Evolutionary conservation across 2,113 vertebrate species (phyloP).

Genomic region (Phyllopteryx taeniolatus): DNA sequence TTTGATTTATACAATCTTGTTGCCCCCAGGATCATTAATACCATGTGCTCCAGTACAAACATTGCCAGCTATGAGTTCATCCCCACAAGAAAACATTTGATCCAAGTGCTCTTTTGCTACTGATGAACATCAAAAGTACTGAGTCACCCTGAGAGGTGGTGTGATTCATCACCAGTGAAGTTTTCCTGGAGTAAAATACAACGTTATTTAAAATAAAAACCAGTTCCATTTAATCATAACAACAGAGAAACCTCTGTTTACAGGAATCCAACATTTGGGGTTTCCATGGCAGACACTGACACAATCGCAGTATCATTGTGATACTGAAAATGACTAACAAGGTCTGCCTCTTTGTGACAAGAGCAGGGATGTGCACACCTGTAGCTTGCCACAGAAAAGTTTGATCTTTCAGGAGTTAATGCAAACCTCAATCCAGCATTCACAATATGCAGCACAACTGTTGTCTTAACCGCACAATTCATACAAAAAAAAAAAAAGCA

Average conservation of each 20-base stretch:
- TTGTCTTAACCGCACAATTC: background rate
- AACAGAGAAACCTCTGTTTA: slow-evolving; percentile 64
- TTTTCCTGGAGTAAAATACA: slow-evolving; percentile 2
- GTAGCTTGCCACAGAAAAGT: background rate
- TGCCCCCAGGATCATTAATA: too few species aligned
- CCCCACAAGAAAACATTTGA: slow-evolving; percentile 43
- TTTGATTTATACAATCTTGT: too few species aligned
- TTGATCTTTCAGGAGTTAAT: background rate
- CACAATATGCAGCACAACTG: background rate
- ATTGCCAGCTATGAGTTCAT: too few species aligned
- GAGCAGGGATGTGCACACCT: slow-evolving; percentile 18
- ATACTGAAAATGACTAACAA: slow-evolving; percentile 61
- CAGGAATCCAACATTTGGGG: slow-evolving; percentile 59
- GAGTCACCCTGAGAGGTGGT: slow-evolving; percentile 46
- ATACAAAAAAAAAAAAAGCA: background rate
- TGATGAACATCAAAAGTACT: slow-evolving; percentile 43
- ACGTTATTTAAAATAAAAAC: slow-evolving; percentile 10
- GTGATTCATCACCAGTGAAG: background rate
- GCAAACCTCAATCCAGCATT: background rate
- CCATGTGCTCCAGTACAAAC: too few species aligned
- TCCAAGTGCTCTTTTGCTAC: slow-evolving; percentile 40
- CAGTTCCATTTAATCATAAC: slow-evolving; percentile 36
- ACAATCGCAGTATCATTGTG: slow-evolving; percentile 59
- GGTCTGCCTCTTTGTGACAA: slow-evolving; percentile 30
- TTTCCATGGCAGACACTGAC: slow-evolving; percentile 54